Base-by-base conservation (phyloP, 2,113 vertebrate species). In the Pedetes capensis region DNA sequence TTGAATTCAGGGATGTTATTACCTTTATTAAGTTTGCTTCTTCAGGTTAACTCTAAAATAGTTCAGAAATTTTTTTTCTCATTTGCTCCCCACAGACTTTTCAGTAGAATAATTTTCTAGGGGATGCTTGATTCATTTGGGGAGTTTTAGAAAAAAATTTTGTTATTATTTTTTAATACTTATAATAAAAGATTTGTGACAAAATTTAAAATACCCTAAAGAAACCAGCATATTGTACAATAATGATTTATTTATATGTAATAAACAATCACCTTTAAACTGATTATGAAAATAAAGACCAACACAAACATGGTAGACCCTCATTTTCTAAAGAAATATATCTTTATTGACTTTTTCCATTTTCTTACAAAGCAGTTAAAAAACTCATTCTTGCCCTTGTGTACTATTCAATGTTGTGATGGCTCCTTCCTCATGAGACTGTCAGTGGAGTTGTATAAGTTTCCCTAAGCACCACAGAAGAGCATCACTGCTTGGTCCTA, bases 311-410 rank as follows among this genome's bases (percentile, higher is more conserved):
- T 88, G 89, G 91, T 44, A 96, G 94, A 83, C 87, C 68, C 44
- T 96, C 96, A 91, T 96, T 97, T 98, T 97, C 97, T 98, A 98
- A 97, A 97, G 97, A 97, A 98, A 98, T 97, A 98, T 94, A 95
- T 97, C 94, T 98, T 98, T 98, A 98, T 97, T 98, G 97, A 88
- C 87, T 89, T 96, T 95, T 96, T 68, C 85, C 96, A 89, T 96
- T 97, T 97, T 97, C 95, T 97, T 98, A 98, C 86, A 97, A 98
- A 97, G 96, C 87, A 97, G 83, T 98, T 98, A 96, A 97, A 98
- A 98, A 97, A 97, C 76, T 96, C 96, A 93, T 93, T 4, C 0
- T 96, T 96, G 87, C 96, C 95, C 94, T 97, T 97, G 95, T 96
- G 80, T 98, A 93, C 97, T 95, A 83, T 90, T 97, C 0, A 34